A percentile compares a stretch with the other conserved stretches of the same genome.
These are phyloP conservation scores for Melozone crissalis DNA, from an alignment of 2,113 vertebrate species.

Conservation along the genomic window DNA sequence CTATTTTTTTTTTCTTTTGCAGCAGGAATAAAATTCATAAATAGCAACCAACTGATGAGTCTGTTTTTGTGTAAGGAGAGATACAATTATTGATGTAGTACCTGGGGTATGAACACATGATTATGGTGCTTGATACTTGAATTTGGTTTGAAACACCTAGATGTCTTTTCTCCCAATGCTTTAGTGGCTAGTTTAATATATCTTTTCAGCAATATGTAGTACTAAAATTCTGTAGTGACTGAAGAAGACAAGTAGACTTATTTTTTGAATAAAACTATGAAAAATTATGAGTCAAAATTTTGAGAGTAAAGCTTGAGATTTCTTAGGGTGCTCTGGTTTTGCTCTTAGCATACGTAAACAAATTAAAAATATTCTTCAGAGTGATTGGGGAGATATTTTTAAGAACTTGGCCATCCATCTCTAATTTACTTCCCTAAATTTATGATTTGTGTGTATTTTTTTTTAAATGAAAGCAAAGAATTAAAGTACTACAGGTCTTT, in stretches of 20 bases:
- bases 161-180: not conserved
- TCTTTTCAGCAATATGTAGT: not conserved
- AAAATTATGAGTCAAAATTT: no score
- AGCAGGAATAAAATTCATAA: not conserved
- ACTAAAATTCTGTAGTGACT: not conserved
- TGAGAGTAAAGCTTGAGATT: not conserved
- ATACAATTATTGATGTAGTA: not conserved
- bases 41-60: not conserved
- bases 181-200: not conserved
- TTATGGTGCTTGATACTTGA: not conserved
- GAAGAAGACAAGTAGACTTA: not conserved
- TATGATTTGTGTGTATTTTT: not conserved
- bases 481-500: not conserved
- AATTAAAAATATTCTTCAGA: not conserved
- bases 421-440: not conserved
- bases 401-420: not conserved
- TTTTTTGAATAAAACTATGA: not conserved
- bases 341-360: not conserved
- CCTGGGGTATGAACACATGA: not conserved
- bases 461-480: not conserved
- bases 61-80: not conserved
- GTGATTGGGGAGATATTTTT: not conserved
- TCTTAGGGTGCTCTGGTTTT: not conserved
- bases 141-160: not conserved
- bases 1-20: not conserved